These are phyloP conservation scores for Oncorhynchus nerka DNA, from an alignment of 2,113 vertebrate genomes.

Conservation along the genomic window DNA sequence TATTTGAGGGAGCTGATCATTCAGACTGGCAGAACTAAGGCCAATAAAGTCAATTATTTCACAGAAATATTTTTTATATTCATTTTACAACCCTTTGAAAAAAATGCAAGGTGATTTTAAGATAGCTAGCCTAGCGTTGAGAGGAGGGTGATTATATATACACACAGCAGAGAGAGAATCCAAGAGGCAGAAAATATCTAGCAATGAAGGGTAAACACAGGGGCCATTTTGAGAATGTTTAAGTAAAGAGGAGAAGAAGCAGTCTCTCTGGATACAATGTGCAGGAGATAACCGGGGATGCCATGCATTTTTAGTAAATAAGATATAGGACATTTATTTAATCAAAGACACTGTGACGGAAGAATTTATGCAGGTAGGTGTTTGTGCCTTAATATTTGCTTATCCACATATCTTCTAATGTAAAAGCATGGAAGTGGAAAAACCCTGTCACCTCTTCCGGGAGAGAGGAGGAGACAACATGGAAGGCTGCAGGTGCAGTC, in stretches of 20 bases:
- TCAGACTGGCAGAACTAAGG: conserved; percentile 78
- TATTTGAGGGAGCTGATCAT: conserved; percentile 83
- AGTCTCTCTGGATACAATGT: too few relatives aligned
- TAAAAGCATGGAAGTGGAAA: background rate
- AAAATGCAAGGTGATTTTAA: conserved; percentile 48
- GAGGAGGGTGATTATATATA: background rate
- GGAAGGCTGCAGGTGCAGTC: background rate
- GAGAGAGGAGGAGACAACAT: background rate
- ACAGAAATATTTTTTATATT: conserved; percentile 64
- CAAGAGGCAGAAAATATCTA: conserved; percentile 23
- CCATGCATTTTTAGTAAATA: too few relatives aligned
- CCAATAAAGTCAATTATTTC: conserved; percentile 85
- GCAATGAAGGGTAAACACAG: too few relatives aligned
- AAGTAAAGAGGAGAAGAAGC: too few relatives aligned
- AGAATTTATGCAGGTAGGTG: too few relatives aligned
- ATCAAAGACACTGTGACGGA: too few relatives aligned
- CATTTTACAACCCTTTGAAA: conserved; percentile 77
- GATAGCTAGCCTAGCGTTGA: conserved; percentile 48
- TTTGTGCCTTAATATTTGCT: too few relatives aligned
- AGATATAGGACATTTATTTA: too few relatives aligned
- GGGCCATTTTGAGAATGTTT: too few relatives aligned
- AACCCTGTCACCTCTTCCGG: background rate
- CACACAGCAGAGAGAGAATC: conserved; percentile 35
- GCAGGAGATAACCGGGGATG: too few relatives aligned
- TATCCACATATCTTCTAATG: background rate